Evolutionary conservation across 2,888 invertebrate species (phyloP), one percentile per base, ranked within the genome.

Genomic region (Petrophora chlorosata): DNA sequence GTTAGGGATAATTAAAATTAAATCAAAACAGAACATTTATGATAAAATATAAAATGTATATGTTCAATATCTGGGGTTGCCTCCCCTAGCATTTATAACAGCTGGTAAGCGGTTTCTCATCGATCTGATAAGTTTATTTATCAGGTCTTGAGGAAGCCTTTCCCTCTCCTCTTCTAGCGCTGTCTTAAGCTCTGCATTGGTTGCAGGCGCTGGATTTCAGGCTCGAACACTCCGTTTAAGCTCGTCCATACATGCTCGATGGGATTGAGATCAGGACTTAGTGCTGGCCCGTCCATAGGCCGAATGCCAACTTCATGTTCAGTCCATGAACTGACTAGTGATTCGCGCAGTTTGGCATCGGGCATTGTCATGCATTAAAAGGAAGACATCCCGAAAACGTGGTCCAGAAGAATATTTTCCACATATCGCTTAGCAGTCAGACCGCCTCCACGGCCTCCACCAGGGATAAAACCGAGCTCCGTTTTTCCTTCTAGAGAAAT

Each of bases 241-340:
- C 44, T 56, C 57, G 46, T 60, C 56, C 47, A 50, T 32, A 53
- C 48, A 55, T 61, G 55, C 59, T 63, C 59, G 32, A 60, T 64
- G 23, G 57, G 55, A 50, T 59, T 64, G 29, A 61, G 38, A 46
- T 55, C 55, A 25, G 59, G 56, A 50, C 55, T 64, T 53, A 54
- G 43, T 29, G 57, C 60, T 53, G 59, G 57, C 53, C 55, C 58
- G 46, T 53, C 45, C 42, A 63, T 60, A 19, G 41, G 19, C 13
- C 23, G 42, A 26, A 53, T 58, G 29, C 36, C 47, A 28, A 64
- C 57, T 25, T 59, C 56, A 50, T 59, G n/a, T n/a, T n/a, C n/a
- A n/a, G n/a, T n/a, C 29, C 28, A 34, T 25, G 28, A 61, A 56
- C 53, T 43, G 41, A 17, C 35, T 19, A 13, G 39, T 30, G 32